A percentile compares a stretch with the other conserved stretches of the same genome.
These are phyloP conservation scores for Melanotus villosus DNA, from an alignment of 2,888 invertebrate genomes.

Conservation along the genomic window DNA sequence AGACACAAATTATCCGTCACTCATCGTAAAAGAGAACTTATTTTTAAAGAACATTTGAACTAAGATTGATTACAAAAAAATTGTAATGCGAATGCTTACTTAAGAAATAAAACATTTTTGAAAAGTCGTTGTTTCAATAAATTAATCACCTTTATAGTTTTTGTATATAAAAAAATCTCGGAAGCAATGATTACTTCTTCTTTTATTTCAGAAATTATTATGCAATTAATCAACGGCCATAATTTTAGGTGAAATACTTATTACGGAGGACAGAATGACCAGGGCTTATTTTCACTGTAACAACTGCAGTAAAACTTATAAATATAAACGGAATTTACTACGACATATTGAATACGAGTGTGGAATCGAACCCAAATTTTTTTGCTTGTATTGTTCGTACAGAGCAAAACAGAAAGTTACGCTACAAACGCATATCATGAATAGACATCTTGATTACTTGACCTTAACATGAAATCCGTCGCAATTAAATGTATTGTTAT, in stretches of 20 bases:
- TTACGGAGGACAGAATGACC: not conserved
- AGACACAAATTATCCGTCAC: constrained; percentile 7
- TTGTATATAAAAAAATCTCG: too few relatives aligned
- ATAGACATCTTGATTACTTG: constrained; percentile 14
- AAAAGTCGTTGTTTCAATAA: too few relatives aligned
- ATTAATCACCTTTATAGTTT: too few relatives aligned
- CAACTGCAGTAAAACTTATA: constrained; percentile 31
- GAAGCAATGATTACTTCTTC: too few relatives aligned
- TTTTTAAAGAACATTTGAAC: not conserved
- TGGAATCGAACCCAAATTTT: constrained; percentile 50
- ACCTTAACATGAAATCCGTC: not conserved
- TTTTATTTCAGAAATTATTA: too few relatives aligned
- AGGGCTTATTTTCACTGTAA: constrained; percentile 49
- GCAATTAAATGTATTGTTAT: not conserved
- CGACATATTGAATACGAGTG: constrained; percentile 51
- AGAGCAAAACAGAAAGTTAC: constrained; percentile 49
- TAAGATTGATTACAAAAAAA: not conserved
- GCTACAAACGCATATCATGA: constrained; percentile 34
- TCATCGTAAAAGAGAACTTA: not conserved
- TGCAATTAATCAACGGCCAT: too few relatives aligned
- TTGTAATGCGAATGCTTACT: too few relatives aligned
- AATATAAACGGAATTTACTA: constrained; percentile 22
- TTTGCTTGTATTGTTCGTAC: constrained; percentile 48
- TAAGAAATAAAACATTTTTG: too few relatives aligned
- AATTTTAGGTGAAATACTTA: not conserved